phyloP scores from a whole-genome alignment of 2,113 vertebrate genomes.

The Numenius arquata region DNA sequence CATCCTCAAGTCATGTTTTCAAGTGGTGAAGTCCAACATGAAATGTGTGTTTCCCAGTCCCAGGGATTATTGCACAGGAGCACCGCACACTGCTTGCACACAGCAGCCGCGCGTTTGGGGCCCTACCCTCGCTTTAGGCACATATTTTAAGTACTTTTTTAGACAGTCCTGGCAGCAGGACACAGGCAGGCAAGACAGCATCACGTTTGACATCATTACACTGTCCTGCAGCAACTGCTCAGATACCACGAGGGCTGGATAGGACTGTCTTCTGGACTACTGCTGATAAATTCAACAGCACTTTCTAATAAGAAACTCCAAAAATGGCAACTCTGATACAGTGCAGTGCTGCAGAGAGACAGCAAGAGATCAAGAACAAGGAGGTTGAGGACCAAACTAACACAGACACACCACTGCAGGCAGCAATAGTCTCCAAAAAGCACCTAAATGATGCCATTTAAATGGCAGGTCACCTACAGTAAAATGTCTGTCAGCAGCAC shows the following conservation, averaged over 20 bases:
- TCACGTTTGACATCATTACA: accelerated
- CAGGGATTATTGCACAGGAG: background rate
- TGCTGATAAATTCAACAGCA: background rate
- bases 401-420: accelerated
- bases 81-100: accelerated
- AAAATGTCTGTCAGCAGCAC: background rate
- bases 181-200: background rate
- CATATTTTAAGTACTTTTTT: background rate
- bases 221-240: background rate
- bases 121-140: background rate
- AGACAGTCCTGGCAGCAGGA: background rate
- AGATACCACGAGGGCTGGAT: background rate
- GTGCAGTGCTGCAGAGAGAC: background rate
- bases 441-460: background rate
- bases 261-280: background rate
- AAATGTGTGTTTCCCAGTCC: background rate
- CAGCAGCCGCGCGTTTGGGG: background rate
- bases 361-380: background rate
- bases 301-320: background rate
- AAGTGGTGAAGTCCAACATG: accelerated
- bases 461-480: background rate
- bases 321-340: background rate
- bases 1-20: background rate
- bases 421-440: background rate
- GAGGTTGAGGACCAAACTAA: background rate